A percentile compares a stretch with the other conserved stretches of the same genome.
Conservation (phyloP, 2,888 invertebrate genomes). For the Drosophila subsilvestris region DNA sequence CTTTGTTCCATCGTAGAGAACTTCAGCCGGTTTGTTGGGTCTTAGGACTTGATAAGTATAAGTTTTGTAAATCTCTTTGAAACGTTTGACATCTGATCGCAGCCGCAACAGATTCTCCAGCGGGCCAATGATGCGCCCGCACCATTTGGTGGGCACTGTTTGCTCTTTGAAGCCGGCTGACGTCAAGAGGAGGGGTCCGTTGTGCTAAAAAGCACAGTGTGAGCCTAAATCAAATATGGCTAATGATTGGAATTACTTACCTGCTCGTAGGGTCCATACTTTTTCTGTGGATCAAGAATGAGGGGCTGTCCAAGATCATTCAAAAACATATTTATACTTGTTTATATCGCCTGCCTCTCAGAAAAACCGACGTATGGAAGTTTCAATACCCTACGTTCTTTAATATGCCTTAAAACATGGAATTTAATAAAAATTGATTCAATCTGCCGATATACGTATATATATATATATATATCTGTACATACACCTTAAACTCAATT, state of each 20-base stretch:
- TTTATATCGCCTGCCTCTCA: too few relatives aligned
- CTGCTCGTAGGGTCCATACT: constrained; percentile 47
- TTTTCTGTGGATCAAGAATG: constrained; percentile 40
- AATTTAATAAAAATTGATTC: too few relatives aligned
- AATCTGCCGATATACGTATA: too few relatives aligned
- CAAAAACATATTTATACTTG: constrained; percentile 49
- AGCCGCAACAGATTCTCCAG: constrained; percentile 37
- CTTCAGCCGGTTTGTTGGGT: constrained; percentile 28
- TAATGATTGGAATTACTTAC: constrained; percentile 7
- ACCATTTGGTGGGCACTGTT: constrained; percentile 45
- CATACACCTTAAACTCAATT: too few relatives aligned
- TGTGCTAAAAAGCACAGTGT: constrained; percentile 33
- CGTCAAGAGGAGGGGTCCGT: constrained; percentile 57
- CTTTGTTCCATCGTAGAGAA: constrained; percentile 8
- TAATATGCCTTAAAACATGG: too few relatives aligned
- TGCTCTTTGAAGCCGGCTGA: constrained; percentile 48
- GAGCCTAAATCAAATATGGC: background rate
- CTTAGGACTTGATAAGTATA: constrained; percentile 20
- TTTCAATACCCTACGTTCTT: too few relatives aligned
- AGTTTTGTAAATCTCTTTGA: background rate
- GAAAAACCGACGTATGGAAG: too few relatives aligned
- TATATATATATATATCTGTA: too few relatives aligned
- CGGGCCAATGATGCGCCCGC: constrained; percentile 45
- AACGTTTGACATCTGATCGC: too few relatives aligned
- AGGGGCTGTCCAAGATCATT: constrained; percentile 61